Base-by-base conservation (phyloP, 2,113 vertebrate genomes). In the Henicopernis longicauda region DNA sequence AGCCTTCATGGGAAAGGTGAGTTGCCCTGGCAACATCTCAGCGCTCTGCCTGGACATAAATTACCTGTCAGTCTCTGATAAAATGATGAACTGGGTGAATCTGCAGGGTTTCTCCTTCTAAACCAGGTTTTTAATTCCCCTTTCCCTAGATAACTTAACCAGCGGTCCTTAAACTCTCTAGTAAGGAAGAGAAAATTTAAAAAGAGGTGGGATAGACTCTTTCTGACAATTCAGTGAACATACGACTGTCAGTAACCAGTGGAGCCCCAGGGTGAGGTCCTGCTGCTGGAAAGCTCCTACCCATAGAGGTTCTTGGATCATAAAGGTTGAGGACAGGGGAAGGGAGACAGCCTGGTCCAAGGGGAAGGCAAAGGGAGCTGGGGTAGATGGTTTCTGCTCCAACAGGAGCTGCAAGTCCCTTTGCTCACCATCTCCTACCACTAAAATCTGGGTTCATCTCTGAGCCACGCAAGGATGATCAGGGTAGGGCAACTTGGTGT, bases 11-110 rank as follows among this genome's bases (percentile, higher is more conserved):
- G 47, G 72, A 72, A 83, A 93, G 89, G 89, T 76, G 78, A 86
- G 89, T 95, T 96, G 82, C 93, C 89, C 67, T 92, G 85, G 82
- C 82, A 96, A 96, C 93, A 36, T 87, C 72, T 80, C 63, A 67
- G 5, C 21, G 6, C 58, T 82, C 66, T 17, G 52, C 54, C 58
- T 86, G 82, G 85, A 76, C 89, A n/a, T 52, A 93, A 92, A 93
- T 95, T 72, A 81, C 62, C 72, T 90, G 72, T 63, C 93, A 87
- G 58, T 58, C 61, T 72, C 58, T 18, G 44, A 62, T 72, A 47
- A 71, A 76, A 83, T 42, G 50, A 89, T 44, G 62, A 89, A 86
- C 82, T 40, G 67, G 77, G 13, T 27, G 72, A 83, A 79, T 62
- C 34, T 42, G 42, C 19, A 32, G 70, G 13, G 10, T 42, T 86